Conservation (phyloP, 2,797 vertebrate species). For the Microctenopoma steveboyesi region DNA sequence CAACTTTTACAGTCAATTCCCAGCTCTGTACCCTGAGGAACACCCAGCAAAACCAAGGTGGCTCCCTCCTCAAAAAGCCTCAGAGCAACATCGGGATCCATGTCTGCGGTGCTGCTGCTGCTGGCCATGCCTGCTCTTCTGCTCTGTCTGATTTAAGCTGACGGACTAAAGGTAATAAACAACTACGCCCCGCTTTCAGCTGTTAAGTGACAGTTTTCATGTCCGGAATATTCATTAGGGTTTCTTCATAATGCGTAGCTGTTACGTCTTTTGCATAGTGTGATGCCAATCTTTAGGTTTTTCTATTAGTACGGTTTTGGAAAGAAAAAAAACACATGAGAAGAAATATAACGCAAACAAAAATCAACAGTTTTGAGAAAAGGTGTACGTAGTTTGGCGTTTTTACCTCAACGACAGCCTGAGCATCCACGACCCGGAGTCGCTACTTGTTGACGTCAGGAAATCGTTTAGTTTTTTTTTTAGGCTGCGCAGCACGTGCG, state of each 20-base stretch:
- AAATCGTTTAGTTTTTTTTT: conserved; percentile 10
- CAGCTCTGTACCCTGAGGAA: conserved; percentile 92
- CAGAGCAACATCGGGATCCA: conserved; percentile 89
- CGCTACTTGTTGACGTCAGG: background rate
- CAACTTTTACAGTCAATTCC: conserved; percentile 95
- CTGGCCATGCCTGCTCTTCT: conserved; percentile 66
- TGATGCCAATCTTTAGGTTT: background rate
- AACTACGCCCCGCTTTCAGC: background rate
- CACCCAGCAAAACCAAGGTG: conserved; percentile 88
- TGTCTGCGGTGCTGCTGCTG: conserved; percentile 60
- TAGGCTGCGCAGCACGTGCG: background rate
- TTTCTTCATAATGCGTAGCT: background rate
- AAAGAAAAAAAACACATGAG: background rate
- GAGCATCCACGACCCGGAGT: background rate
- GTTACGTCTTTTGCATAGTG: background rate
- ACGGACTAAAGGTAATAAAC: background rate
- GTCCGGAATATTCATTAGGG: background rate
- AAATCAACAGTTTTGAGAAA: background rate
- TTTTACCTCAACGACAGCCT: too few species aligned
- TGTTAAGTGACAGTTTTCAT: background rate
- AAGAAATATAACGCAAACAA: accelerated
- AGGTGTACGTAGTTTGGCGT: accelerated
- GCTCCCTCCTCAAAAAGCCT: conserved; percentile 93
- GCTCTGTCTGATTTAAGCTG: background rate
- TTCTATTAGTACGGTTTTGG: background rate